Base-by-base conservation (phyloP, 1,140 invertebrate genomes). In the Olivierus martensii region DNA sequence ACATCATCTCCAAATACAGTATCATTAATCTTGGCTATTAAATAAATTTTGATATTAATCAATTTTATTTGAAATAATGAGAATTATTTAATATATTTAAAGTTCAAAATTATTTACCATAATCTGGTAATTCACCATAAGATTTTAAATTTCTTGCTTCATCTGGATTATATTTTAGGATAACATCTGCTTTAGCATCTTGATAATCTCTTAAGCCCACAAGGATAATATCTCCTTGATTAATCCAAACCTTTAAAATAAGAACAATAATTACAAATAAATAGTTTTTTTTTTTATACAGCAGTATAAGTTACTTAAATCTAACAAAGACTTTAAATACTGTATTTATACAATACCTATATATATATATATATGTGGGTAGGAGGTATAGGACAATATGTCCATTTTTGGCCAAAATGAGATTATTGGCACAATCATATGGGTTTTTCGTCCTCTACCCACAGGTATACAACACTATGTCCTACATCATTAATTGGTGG, bases 161-260 rank as follows among this genome's bases (percentile, higher is more conserved):
- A 71, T 99, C 95, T 28, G 94, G 84, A 56, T 94, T 98, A 67
- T 99, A 99, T 74, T 99, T 99, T 48, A 97, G 76, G 64, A 99
- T 99, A 59, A 99, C 95, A 77, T 99, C 96, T 51, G 93, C 96
- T 73, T 98, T 99, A 6, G 91, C 87, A 72, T 99, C 93, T 76
- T 99, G 95, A 72, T 97, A 99, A 73, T 97, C 93, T 69, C 93
- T 78, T 18, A 78, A 62, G 48, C 76, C 76, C 37, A 78, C 67
- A 15, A 79, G 60, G 52, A 79, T 75, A 49, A 79, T 76, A 61
- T 78, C 77, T 46, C 73, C 72, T 73, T 93, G 87, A 74, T 97
- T 99, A 60, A 99, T 99, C 96, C 95, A 99, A 0, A 96, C 77
- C 58, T 61, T 36, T 7, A 45, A 56, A 28, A 28, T 6, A 6